A percentile compares a stretch with the other conserved stretches of the same genome.
phyloP scores from a whole-genome alignment of 2,797 vertebrate genomes.

The Onychomys leucogaster region DNA sequence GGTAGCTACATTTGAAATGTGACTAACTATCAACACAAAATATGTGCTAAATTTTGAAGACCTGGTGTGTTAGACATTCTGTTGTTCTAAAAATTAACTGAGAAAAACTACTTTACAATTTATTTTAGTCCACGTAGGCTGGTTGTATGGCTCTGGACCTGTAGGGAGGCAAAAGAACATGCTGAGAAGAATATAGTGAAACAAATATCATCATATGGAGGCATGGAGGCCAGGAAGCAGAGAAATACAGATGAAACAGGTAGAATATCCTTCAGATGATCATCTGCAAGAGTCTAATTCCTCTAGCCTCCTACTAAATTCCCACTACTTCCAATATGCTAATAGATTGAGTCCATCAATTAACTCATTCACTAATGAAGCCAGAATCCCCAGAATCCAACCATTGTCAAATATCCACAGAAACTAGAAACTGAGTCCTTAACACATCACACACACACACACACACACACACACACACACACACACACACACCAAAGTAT shows the following conservation, averaged over 20 bases:
- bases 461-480: background rate
- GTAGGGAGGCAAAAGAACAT: too few species aligned
- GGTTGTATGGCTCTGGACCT: background rate
- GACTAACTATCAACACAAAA: background rate
- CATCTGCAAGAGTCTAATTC: background rate
- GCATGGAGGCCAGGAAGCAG: background rate
- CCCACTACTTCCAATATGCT: background rate
- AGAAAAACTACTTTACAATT: background rate
- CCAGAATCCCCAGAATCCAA: background rate
- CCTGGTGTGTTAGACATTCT: background rate
- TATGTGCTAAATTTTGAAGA: slow-evolving; percentile 9
- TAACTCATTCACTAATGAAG: background rate
- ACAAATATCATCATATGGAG: background rate
- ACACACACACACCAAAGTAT: background rate
- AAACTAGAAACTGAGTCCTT: background rate
- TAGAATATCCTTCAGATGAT: background rate
- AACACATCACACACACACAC: background rate
- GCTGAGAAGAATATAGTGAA: background rate
- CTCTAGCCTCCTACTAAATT: background rate
- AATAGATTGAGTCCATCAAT: background rate
- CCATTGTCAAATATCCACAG: background rate
- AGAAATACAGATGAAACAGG: background rate
- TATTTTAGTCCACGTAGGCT: background rate
- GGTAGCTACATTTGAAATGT: background rate
- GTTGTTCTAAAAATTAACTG: background rate